Evolutionary conservation across 2,797 vertebrate genomes (phyloP).

Genomic region (Sebastiscus tertius): DNA sequence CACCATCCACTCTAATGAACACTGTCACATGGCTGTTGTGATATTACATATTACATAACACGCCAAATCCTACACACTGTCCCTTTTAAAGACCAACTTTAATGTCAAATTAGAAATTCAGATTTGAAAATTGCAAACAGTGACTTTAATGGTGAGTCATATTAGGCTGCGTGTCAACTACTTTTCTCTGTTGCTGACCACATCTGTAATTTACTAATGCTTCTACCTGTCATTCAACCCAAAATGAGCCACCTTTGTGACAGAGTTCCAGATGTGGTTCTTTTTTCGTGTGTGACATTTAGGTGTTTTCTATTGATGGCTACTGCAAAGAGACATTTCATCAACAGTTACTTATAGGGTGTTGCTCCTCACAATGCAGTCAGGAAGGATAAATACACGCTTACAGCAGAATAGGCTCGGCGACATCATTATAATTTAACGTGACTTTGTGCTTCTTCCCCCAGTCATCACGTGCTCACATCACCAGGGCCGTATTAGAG

Average conservation of each 20-base stretch:
- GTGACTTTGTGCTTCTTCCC: constrained; percentile 17
- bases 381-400: neutral
- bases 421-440: neutral
- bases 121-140: neutral
- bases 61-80: too few species aligned
- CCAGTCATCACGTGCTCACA: constrained; percentile 94
- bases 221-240: neutral
- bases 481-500: constrained; percentile 94
- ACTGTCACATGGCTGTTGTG: constrained; percentile 52
- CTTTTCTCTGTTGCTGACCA: neutral
- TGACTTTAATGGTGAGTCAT: neutral
- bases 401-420: neutral
- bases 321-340: neutral
- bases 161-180: neutral
- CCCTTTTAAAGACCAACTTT: too few species aligned
- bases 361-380: neutral
- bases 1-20: constrained; percentile 38
- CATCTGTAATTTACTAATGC: neutral
- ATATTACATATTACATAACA: constrained; percentile 23
- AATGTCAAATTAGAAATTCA: neutral
- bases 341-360: neutral
- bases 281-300: neutral
- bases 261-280: neutral
- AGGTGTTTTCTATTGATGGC: neutral
- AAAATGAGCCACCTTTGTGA: neutral